phyloP scores from a whole-genome alignment of 2,113 vertebrate species.

The Gorsachius goisagi region DNA sequence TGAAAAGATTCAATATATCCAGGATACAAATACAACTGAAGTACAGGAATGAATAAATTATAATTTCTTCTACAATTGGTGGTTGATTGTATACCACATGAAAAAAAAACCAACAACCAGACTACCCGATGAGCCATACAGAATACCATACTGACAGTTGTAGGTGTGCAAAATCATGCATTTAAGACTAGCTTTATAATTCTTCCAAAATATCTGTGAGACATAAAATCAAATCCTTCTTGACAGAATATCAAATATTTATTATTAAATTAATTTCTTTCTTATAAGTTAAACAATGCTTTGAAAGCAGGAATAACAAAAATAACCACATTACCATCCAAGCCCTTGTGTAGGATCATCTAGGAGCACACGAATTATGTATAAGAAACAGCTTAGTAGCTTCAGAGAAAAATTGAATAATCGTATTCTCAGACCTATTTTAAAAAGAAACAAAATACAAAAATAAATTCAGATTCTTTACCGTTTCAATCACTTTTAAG shows the following conservation, averaged over 20 bases:
- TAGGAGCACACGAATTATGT: slow-evolving; percentile 81
- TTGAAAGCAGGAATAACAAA: background rate
- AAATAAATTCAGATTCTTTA: background rate
- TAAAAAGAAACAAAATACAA: slow-evolving; percentile 17
- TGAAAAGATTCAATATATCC: background rate
- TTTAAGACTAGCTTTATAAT: background rate
- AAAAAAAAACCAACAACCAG: too few species aligned
- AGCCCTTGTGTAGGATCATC: slow-evolving; percentile 76
- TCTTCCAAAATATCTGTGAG: background rate
- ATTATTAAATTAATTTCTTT: background rate
- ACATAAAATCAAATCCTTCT: background rate
- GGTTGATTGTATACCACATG: background rate
- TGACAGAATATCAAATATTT: background rate
- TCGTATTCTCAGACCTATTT: slow-evolving; percentile 83
- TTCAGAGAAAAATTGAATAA: slow-evolving; percentile 88
- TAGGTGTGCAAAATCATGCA: background rate
- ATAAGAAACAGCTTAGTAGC: slow-evolving; percentile 84
- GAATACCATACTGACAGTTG: background rate
- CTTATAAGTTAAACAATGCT: background rate
- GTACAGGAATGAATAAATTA: background rate
- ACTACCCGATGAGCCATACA: background rate
- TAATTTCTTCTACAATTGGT: background rate
- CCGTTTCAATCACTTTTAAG: background rate
- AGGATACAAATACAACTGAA: background rate
- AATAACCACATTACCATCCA: slow-evolving; percentile 71